These are phyloP conservation scores for Oopsacas minuta DNA, from an alignment of 37 sponge, comb jelly and placozoan genomes.

Conservation along the genomic window DNA sequence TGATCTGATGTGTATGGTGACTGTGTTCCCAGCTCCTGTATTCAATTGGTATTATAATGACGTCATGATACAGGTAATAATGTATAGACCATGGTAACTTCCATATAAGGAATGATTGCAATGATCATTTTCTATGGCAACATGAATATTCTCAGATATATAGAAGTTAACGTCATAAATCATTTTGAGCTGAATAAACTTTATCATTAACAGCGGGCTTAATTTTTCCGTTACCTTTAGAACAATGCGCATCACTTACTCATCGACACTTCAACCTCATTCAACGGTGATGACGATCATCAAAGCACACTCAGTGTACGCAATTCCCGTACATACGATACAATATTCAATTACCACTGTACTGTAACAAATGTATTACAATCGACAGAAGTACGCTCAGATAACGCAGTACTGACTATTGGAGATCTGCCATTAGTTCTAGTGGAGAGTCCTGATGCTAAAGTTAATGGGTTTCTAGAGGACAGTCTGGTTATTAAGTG, in stretches of 20 bases:
- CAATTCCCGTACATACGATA: not conserved
- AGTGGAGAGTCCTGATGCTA: not conserved
- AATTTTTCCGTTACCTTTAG: not conserved
- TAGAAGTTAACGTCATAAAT: too few species aligned
- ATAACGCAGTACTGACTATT: not conserved
- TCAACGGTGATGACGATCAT: not conserved
- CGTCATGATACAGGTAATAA: not conserved
- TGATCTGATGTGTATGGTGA: not conserved
- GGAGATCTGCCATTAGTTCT: not conserved
- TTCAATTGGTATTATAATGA: not conserved
- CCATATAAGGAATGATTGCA: too few species aligned
- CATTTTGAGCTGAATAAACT: too few species aligned
- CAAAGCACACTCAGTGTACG: not conserved
- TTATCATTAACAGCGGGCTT: too few species aligned
- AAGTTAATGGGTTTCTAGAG: not conserved
- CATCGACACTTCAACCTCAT: not conserved
- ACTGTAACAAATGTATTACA: conserved; percentile 3
- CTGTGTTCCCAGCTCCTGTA: conserved; percentile 5
- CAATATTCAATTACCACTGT: not conserved
- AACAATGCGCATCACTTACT: not conserved
- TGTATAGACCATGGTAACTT: too few species aligned
- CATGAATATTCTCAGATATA: too few species aligned
- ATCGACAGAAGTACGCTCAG: not conserved
- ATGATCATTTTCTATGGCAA: too few species aligned
- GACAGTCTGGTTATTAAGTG: not conserved